These are phyloP conservation scores for Arnoldichthys spilopterus DNA, from an alignment of 2,797 vertebrate genomes.

Conservation along the genomic window DNA sequence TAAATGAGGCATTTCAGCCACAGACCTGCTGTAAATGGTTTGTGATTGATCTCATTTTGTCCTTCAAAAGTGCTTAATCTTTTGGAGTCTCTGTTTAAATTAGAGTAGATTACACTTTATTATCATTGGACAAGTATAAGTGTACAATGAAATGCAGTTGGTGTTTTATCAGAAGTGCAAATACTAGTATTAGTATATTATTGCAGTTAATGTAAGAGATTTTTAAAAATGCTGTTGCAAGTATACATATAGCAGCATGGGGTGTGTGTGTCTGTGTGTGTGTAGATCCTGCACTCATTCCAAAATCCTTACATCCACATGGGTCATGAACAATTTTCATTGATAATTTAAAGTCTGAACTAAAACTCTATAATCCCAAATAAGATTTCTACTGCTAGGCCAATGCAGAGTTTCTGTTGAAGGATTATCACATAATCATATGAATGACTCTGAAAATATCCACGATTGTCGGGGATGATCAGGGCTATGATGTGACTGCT, in stretches of 20 bases:
- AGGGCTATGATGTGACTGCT: background rate
- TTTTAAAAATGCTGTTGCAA: no score
- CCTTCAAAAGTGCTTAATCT: background rate
- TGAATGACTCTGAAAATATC: background rate
- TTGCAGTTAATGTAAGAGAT: no score
- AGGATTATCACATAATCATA: conserved; percentile 7
- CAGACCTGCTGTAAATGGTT: background rate
- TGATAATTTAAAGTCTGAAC: background rate
- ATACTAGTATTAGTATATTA: no score
- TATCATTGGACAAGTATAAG: no score
- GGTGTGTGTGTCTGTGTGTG: no score
- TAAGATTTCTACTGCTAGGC: background rate
- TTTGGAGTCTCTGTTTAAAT: no score
- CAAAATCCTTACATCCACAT: background rate
- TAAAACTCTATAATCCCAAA: background rate
- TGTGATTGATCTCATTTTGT: background rate
- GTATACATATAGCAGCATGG: no score
- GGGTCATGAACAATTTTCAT: background rate
- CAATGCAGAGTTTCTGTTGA: background rate
- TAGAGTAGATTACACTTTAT: no score
- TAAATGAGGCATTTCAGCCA: background rate
- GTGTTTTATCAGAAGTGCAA: no score
- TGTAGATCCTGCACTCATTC: background rate
- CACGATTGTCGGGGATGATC: background rate
- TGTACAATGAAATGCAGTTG: no score